Base-by-base conservation (phyloP, 2,888 invertebrate genomes). In the Blastobasis lacticolella region DNA sequence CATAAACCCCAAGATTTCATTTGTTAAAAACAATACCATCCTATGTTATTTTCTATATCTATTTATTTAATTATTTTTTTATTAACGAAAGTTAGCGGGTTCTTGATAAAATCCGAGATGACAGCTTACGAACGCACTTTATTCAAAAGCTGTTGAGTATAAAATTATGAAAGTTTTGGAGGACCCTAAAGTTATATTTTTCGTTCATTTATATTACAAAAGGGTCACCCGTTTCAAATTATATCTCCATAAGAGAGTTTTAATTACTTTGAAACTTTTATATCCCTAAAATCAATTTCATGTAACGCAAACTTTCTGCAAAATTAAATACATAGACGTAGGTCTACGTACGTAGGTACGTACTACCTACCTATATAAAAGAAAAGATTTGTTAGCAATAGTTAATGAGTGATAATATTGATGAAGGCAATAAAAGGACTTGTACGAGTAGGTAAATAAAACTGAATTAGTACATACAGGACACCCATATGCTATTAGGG, bases 381-480 rank as follows among this genome's bases (percentile, higher is more conserved):
- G 7, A 23, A 51, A 51, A 51, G 44, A 47, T 49, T 45, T 51
- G 7, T 7, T 36, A 10, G 47, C 38, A 38, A 44, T 38, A 38
- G 42, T 43, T 44, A 43, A 47, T 38, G 47, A 50, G 46, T 41
- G 23, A 23, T 10, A 50, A 42, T 48, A 45, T 45, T 38, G 47
- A 5, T 53, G 42, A 42, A 42, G 10, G 5, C n/a, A n/a, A n/a
- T n/a, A n/a, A 7, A 8, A 42, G 10, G 6, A 3, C 42, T 10
- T 42, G 10, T 7, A 4, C 42, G 1, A 7, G 10, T 42, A 5
- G 9, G 4, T 9, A n/a, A 42, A 6, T 6, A 10, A 6, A 42
- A 10, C 42, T n/a, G 5, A 5, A 45, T 45, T 2, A 23, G n/a
- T 46, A 77, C 78, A 78, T 68, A 82, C 80, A 70, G 77, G 72